These are phyloP conservation scores for Eptesicus fuscus DNA, from an alignment of 2,113 vertebrate species.

Conservation along the genomic window DNA sequence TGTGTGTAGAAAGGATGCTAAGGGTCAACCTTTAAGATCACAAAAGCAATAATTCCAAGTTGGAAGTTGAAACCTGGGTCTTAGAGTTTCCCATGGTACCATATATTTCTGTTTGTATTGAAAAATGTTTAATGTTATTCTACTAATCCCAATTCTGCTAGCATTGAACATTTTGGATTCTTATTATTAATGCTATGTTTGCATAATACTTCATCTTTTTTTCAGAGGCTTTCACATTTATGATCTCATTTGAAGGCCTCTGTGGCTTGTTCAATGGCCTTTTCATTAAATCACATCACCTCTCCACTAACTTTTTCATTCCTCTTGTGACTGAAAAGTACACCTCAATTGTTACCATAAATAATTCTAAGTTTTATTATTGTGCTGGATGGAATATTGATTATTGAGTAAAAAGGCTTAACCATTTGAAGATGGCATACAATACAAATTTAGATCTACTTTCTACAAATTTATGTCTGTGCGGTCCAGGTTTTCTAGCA, in stretches of 20 bases:
- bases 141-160: neutral
- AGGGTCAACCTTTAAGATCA: slow-evolving; percentile 42
- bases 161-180: slow-evolving; percentile 9
- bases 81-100: neutral
- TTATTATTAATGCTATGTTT: slow-evolving; percentile 2
- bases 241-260: neutral
- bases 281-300: slow-evolving; percentile 6
- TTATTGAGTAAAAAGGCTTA: slow-evolving; percentile 28
- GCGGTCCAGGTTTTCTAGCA: neutral
- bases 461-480: neutral
- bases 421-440: neutral
- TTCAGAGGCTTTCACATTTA: neutral
- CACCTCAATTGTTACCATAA: slow-evolving; percentile 39
- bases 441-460: neutral
- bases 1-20: neutral
- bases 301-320: slow-evolving; percentile 21
- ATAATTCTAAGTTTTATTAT: slow-evolving; percentile 44
- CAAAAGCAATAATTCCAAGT: slow-evolving; percentile 3
- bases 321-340: neutral
- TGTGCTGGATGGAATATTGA: slow-evolving; percentile 37
- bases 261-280: neutral
- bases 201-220: neutral
- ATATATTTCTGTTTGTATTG: neutral
- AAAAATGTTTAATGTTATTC: neutral
- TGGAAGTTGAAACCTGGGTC: neutral